phyloP scores from a whole-genome alignment of 2,888 invertebrate species.

The Gastracanthus pulcherrimus region DNA sequence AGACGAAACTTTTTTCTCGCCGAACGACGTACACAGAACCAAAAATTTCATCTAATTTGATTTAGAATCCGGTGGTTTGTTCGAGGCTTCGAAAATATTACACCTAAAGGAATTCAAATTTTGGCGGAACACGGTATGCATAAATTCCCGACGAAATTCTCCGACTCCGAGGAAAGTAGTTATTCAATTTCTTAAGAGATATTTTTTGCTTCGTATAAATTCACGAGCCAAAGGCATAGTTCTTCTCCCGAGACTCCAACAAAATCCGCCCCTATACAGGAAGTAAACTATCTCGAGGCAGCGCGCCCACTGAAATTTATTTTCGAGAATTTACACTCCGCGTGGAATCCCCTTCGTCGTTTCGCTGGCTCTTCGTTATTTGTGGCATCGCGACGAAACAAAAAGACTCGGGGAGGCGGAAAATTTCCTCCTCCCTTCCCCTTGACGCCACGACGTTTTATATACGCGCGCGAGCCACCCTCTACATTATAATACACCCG shows the following conservation, averaged over 20 bases:
- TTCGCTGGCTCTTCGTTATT: constrained; percentile 43
- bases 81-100: too few species aligned
- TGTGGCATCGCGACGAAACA: constrained; percentile 22
- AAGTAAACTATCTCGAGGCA: not conserved
- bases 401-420: too few species aligned
- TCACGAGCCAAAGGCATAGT: too few species aligned
- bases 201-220: not conserved
- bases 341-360: not conserved
- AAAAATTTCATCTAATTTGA: too few species aligned
- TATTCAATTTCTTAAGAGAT: too few species aligned
- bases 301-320: constrained; percentile 11
- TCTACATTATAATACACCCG: not conserved
- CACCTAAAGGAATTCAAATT: too few species aligned
- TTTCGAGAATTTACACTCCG: constrained; percentile 24
- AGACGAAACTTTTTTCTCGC: too few species aligned
- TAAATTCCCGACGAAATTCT: too few species aligned
- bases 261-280: not conserved
- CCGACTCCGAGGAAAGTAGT: too few species aligned
- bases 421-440: constrained; percentile 32
- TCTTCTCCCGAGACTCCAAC: not conserved
- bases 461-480: not conserved
- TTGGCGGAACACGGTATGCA: too few species aligned
- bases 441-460: not conserved
- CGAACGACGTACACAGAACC: too few species aligned
- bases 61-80: too few species aligned